Percentiles rank a stretch among this genome's conserved stretches.
phyloP scores from a whole-genome alignment of 2,113 vertebrate genomes.

The Mastomys natalensis region DNA sequence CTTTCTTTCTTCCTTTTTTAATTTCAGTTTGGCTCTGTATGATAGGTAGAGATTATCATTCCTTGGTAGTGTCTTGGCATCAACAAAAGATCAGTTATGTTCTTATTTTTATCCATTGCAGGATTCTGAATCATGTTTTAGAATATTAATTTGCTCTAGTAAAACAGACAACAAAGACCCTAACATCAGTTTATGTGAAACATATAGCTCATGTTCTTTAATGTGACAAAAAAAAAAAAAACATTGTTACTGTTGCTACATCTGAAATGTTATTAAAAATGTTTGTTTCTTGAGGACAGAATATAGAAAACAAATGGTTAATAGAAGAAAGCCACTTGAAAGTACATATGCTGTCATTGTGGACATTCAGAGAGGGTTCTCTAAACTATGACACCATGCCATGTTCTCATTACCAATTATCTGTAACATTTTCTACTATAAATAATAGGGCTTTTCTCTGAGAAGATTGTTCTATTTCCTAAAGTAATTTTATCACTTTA shows the following conservation, averaged over 20 bases:
- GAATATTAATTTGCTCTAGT: not conserved
- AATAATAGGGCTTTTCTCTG: not conserved
- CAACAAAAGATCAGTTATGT: not conserved
- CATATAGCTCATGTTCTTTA: not conserved
- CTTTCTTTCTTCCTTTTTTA: no score
- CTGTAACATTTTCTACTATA: not conserved
- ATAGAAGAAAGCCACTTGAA: not conserved
- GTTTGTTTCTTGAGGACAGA: not conserved
- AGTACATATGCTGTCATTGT: not conserved
- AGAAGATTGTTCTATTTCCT: not conserved
- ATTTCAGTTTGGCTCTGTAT: not conserved
- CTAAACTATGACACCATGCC: not conserved
- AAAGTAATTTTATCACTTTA: not conserved
- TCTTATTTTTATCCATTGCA: not conserved
- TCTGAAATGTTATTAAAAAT: conserved; percentile 21
- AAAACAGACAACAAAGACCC: not conserved
- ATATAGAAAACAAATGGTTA: not conserved
- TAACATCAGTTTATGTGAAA: not conserved
- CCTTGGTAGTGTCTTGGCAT: not conserved
- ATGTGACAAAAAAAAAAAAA: not conserved
- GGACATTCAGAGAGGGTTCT: not conserved
- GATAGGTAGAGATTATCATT: not conserved
- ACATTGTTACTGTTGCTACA: not conserved
- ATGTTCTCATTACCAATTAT: not conserved
- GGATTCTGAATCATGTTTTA: not conserved